Base-by-base conservation (phyloP, 2,888 invertebrate genomes). In the Epsilonema sp. region DNA sequence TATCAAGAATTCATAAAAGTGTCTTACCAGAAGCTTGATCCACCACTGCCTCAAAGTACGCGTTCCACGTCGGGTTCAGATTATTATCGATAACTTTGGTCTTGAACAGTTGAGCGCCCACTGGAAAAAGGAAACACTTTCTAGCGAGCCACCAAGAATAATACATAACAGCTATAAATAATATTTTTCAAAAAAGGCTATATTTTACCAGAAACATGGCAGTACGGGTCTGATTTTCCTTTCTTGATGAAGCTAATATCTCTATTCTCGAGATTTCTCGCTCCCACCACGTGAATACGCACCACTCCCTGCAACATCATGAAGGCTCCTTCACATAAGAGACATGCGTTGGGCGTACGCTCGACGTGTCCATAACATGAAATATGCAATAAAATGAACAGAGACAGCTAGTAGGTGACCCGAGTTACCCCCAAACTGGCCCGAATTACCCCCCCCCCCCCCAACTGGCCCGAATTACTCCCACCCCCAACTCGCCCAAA, bases 151-250 rank as follows among this genome's bases (percentile, higher is more conserved):
- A 21, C 11, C 40, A 8, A n/a, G 21, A 13, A n/a, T 16, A 31
- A 16, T 31, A 31, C 31, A 31, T 31, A 16, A 16, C 31, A 31
- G 11, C 31, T 31, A 31, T 8, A 31, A 31, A 8, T 31, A 31
- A 8, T 31, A 16, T 31, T 31, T 31, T 31, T 31, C 31, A 31
- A 31, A 31, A n/a, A 44, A 42, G n/a, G 23, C 42, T 8, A 44
- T 41, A 21, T 20, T 21, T 39, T 56, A 69, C 68, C 65, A 52
- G 58, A 59, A 38, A 69, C 74, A 46, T 87, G 76, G 42, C 83
- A 83, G 67, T 94, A 97, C 2, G 97, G 94, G 74, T 97, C 94
- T 0, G 90, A 90, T 72, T 92, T 92, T 64, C 90, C 87, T 73
- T 83, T 82, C 64, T 85, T 86, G 59, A 92, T 67, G 66, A 94